Evolutionary conservation across 2,797 vertebrate genomes (phyloP), one percentile per base, ranked within the genome.

Genomic region (Todus mexicanus): DNA sequence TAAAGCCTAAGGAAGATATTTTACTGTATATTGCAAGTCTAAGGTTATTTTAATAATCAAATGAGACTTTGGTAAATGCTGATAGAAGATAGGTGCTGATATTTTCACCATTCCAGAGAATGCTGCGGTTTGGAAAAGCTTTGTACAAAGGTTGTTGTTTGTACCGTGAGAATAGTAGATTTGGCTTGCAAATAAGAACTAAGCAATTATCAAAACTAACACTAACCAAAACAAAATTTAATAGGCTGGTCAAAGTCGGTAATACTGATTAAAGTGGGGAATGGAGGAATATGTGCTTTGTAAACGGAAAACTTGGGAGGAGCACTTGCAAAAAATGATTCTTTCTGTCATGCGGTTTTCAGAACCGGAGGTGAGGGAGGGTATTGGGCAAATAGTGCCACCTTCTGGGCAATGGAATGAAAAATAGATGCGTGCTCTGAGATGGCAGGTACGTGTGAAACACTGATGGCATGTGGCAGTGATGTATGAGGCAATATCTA

Each of bases 391-490:
- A 13, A 11, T 13, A 38, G 77, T 77, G 95, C 84, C 96, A 83
- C 79, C 94, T 87, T 2, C 84, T 68, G 96, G 96, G 94, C 64
- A 0, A 0, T 4, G 11, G 7, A 1, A 2, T 27, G 45, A 13
- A 27, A 31, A 53, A 45, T 43, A 15, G 26, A 3, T 48, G 17
- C 11, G 47, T 38, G 37, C 3, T 18, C 45, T 17, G 50, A 18
- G 50, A 4, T 37, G 20, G 16, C n/a, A 23, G 11, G 56, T 37
- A 5, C 18, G 0, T 2, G n/a, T 2, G 29, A 3, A 18, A 3
- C 42, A 3, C 27, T 16, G 38, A 5, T 23, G 45, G 16, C 9
- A 3, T 3, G 26, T 59, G 42, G 21, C 70, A 10, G 15, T 33
- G 60, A 15, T 15, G 26, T 4, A 1, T 7, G 40, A 50, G 50